A percentile compares a stretch with the other conserved stretches of the same genome.
phyloP scores from a whole-genome alignment of 1,140 invertebrate species.

The Papilio helenus region DNA sequence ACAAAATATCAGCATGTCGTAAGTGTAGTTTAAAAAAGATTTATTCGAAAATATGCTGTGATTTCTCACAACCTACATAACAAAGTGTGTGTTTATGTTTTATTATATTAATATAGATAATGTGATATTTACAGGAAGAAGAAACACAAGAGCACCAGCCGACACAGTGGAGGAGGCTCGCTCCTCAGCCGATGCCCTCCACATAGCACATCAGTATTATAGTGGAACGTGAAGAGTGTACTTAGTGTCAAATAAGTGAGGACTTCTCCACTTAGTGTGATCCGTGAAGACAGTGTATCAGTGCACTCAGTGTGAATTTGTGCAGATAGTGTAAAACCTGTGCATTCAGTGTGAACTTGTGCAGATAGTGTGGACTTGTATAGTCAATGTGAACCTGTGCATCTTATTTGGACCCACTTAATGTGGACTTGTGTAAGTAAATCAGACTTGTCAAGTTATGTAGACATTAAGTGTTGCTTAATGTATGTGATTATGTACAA shows the following conservation, averaged over 20 bases:
- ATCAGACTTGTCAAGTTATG: no score
- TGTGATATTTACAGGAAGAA: constrained; percentile 54
- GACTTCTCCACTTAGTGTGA: not conserved
- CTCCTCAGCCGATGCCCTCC: constrained; percentile 65
- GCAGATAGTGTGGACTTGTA: not conserved
- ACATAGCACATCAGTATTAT: constrained; percentile 55
- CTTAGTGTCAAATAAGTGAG: not conserved
- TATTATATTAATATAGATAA: no score
- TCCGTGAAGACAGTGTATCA: not conserved
- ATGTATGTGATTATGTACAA: no score
- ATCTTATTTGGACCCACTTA: no score
- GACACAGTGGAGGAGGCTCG: constrained; percentile 66
- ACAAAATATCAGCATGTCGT: no score
- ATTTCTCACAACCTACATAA: no score
- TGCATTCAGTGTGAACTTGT: not conserved
- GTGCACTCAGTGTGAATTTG: not conserved
- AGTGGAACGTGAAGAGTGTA: not conserved
- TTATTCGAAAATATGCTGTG: no score
- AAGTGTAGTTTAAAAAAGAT: no score
- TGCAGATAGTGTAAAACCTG: not conserved
- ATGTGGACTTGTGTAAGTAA: no score
- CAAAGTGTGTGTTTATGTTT: no score
- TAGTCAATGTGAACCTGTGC: no score
- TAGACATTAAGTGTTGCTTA: no score
- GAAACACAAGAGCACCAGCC: constrained; percentile 57